Percentiles rank a stretch among this genome's conserved stretches.
phyloP scores from a whole-genome alignment of 53 echinoderm and acorn worm species.

The Zoroaster sp. region DNA sequence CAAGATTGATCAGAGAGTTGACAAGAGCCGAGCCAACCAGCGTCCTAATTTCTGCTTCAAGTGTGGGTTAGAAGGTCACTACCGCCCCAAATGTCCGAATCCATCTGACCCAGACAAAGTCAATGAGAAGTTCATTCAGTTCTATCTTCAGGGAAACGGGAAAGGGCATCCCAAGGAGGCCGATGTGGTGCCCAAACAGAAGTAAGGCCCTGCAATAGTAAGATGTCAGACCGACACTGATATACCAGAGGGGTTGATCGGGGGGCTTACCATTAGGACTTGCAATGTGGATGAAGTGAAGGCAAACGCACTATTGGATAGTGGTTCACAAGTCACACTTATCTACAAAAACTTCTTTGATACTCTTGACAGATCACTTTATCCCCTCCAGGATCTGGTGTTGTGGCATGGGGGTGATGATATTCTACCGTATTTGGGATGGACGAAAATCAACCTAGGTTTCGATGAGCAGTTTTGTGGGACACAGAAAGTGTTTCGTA shows the following conservation, averaged over 20 bases:
- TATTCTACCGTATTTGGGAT: conserved; percentile 51
- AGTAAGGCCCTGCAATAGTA: background rate
- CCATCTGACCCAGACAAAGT: background rate
- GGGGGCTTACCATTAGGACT: background rate
- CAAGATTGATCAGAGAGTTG: background rate
- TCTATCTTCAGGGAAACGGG: conserved; percentile 62
- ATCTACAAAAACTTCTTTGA: conserved; percentile 14
- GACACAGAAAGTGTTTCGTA: background rate
- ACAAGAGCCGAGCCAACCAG: background rate
- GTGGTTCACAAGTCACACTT: too few species aligned
- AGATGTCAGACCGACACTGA: background rate
- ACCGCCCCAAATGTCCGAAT: conserved; percentile 37
- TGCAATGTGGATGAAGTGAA: too few species aligned
- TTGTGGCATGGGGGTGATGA: conserved; percentile 54
- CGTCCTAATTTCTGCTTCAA: background rate
- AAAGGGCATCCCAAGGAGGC: conserved; percentile 45
- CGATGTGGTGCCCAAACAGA: conserved; percentile 42
- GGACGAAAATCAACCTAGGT: background rate
- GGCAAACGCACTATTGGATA: too few species aligned
- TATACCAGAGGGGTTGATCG: conserved; percentile 59
- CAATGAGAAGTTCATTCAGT: conserved; percentile 35
- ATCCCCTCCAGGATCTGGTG: conserved; percentile 21
- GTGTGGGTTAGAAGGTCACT: conserved; percentile 57
- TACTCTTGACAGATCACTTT: conserved; percentile 3
- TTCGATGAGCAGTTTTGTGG: conserved; percentile 29